Conservation (phyloP, 2,113 vertebrate species). For the Ivindomyrus marchei region DNA sequence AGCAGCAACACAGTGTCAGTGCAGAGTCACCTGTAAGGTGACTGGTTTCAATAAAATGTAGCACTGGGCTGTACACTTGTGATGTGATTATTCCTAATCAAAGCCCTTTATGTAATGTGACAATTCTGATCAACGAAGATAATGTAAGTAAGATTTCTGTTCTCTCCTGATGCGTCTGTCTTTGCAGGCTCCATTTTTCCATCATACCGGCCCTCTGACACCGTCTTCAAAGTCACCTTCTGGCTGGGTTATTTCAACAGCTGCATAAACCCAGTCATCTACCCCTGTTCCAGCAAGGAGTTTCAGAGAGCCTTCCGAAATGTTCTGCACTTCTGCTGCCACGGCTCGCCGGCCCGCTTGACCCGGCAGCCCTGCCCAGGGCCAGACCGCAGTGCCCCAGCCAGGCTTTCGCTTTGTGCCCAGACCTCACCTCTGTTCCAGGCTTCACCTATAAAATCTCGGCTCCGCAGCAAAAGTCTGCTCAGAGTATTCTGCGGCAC, state of each 20-base stretch:
- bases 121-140: neutral
- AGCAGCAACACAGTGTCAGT: too few relatives aligned
- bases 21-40: neutral
- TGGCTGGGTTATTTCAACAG: conserved; percentile 99
- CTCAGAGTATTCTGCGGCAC: conserved; percentile 75
- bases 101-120: neutral
- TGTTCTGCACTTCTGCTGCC: conserved; percentile 72
- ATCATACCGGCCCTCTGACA: conserved; percentile 78
- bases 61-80: neutral
- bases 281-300: conserved; percentile 89
- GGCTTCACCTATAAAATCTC: conserved; percentile 35
- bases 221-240: conserved; percentile 92
- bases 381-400: neutral
- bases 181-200: conserved; percentile 85
- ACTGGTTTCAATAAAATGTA: neutral
- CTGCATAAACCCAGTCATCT: conserved; percentile 97
- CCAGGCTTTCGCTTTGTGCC: neutral
- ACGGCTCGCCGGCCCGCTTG: conserved; percentile 41
- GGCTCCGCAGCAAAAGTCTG: conserved; percentile 66
- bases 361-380: neutral
- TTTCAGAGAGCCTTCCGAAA: conserved; percentile 91
- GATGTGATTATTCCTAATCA: neutral
- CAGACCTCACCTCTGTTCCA: neutral
- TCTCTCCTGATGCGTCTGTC: neutral
- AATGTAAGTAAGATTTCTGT: neutral